Percentiles rank a stretch among this genome's conserved stretches.
These are phyloP conservation scores for Epirrhoe tristata DNA, from an alignment of 2,888 invertebrate species.

Conservation along the genomic window DNA sequence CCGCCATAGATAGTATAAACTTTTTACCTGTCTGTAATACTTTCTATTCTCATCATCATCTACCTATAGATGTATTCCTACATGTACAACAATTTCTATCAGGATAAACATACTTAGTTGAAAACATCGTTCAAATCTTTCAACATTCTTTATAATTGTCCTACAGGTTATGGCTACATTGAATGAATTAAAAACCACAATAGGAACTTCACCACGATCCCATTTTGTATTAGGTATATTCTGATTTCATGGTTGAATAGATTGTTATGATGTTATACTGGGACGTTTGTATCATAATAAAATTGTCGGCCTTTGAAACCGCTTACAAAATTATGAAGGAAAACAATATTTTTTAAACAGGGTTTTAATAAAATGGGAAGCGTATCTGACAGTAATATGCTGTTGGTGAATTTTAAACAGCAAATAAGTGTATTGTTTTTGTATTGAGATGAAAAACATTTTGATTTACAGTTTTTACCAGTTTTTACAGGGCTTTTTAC, in stretches of 20 bases:
- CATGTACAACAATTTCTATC: no score
- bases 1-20: not conserved
- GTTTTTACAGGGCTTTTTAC: not conserved
- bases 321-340: not conserved
- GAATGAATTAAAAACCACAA: no score
- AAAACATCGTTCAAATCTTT: no score
- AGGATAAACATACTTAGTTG: no score
- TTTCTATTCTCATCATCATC: not conserved
- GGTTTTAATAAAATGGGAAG: constrained; percentile 54
- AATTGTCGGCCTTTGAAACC: not conserved
- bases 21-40: not conserved
- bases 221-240: no score
- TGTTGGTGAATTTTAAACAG: constrained; percentile 66
- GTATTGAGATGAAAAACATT: constrained; percentile 65
- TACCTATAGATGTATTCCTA: no score
- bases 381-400: constrained; percentile 57
- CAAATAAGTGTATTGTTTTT: constrained; percentile 53
- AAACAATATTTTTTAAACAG: not conserved
- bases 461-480: constrained; percentile 70
- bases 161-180: no score
- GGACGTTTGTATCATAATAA: not conserved
- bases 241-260: no score
- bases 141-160: no score
- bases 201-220: no score
- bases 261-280: no score